phyloP scores from a whole-genome alignment of 2,888 invertebrate species.

The Tipula vernalis region DNA sequence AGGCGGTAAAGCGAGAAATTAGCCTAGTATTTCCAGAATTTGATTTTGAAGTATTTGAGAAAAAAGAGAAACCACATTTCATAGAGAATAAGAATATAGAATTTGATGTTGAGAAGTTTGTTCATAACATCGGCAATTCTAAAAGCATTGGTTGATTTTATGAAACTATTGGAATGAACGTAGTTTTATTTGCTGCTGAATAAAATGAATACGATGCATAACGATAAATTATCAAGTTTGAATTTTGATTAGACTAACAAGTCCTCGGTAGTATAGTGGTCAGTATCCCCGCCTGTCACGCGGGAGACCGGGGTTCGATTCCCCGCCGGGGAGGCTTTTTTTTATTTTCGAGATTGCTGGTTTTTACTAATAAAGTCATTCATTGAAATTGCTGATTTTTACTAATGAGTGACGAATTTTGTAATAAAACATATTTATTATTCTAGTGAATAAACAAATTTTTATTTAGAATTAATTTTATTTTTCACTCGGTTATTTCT shows the following conservation, averaged over 20 bases:
- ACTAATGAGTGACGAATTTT: no score
- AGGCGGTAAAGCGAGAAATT: conserved; percentile 66
- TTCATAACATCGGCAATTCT: not conserved
- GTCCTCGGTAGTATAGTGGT: conserved; percentile 12
- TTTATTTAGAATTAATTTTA: no score
- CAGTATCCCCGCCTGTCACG: conserved; percentile 12
- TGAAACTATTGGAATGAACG: not conserved
- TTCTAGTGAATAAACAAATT: no score
- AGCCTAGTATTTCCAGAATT: conserved; percentile 77
- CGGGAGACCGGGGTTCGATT: conserved; percentile 12
- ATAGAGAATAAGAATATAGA: not conserved
- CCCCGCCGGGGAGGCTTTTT: conserved; percentile 12
- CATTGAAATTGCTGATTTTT: no score
- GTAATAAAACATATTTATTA: no score
- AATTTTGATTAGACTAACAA: not conserved
- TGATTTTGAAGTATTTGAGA: conserved; percentile 17
- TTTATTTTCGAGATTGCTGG: not conserved
- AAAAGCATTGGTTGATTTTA: not conserved
- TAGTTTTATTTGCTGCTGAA: not conserved
- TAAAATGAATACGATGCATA: not conserved
- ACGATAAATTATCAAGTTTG: not conserved
- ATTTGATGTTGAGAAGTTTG: not conserved
- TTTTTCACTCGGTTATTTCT: no score
- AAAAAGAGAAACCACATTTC: not conserved
- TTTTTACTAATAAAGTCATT: no score